phyloP scores from a whole-genome alignment of 2,888 invertebrate species.

The Euclidia mi region DNA sequence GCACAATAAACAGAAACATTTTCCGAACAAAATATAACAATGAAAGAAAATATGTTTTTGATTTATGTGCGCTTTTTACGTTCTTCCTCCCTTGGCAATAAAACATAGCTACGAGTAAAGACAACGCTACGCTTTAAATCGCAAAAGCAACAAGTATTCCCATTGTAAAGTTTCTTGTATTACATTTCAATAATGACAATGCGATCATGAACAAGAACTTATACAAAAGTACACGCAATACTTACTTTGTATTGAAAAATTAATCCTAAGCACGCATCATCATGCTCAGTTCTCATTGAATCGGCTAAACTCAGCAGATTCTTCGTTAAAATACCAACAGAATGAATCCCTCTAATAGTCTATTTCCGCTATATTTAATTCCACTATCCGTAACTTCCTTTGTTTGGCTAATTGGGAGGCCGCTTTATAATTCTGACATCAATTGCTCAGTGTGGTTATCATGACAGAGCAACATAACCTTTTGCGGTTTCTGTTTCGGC shows the following conservation, averaged over 20 bases:
- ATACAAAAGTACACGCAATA: neutral
- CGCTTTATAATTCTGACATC: constrained; percentile 45
- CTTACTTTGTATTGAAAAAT: neutral
- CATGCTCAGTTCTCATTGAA: neutral
- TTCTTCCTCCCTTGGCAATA: no score
- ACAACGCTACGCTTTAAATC: no score
- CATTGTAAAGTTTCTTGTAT: no score
- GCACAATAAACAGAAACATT: no score
- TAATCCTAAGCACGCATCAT: no score
- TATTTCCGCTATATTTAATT: constrained; percentile 32
- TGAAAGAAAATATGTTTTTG: no score
- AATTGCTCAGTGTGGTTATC: constrained; percentile 42
- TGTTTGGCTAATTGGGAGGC: constrained; percentile 45
- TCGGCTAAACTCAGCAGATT: neutral
- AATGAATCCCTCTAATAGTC: constrained; percentile 25
- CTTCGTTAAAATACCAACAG: neutral
- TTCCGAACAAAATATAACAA: no score
- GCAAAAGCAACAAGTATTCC: no score
- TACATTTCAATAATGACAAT: no score
- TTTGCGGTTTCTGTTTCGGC: constrained; percentile 50
- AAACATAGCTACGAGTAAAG: no score
- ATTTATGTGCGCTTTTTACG: no score
- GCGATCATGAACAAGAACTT: no score
- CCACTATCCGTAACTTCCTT: constrained; percentile 35
- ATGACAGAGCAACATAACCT: constrained; percentile 48